A percentile compares a stretch with the other conserved stretches of the same genome.
Conservation (phyloP, 2,797 vertebrate genomes). For the Premnoplex brunnescens region DNA sequence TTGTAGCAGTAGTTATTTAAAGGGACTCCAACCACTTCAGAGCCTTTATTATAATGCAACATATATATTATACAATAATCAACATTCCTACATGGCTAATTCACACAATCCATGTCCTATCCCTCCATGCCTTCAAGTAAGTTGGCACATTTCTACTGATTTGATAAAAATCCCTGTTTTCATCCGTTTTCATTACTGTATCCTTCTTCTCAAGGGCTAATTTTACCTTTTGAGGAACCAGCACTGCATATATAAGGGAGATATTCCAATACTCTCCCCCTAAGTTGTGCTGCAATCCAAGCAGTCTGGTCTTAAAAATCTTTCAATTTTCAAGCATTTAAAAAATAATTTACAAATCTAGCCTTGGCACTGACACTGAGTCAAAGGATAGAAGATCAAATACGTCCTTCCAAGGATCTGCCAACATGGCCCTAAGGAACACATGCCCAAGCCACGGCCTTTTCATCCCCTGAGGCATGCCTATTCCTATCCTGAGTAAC, state of each 20-base stretch:
- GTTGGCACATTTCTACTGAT: neutral
- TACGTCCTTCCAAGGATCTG: neutral
- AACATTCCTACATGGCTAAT: neutral
- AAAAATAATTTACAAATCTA: neutral
- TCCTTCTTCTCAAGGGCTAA: neutral
- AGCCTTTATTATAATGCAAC: neutral
- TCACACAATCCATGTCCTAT: neutral
- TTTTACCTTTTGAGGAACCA: neutral
- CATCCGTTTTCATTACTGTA: neutral
- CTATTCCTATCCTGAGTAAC: neutral
- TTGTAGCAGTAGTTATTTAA: neutral
- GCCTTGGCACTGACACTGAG: neutral
- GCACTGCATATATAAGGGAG: neutral
- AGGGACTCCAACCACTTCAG: neutral
- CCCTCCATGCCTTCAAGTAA: neutral
- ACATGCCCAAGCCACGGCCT: rapidly evolving
- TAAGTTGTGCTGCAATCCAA: neutral
- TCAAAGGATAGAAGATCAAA: neutral
- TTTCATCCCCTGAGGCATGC: neutral
- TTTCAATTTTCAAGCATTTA: neutral
- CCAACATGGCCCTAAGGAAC: neutral
- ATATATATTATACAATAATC: neutral
- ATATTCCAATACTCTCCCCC: neutral
- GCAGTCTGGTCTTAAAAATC: neutral
- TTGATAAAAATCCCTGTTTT: neutral